Conservation (phyloP, 35 echinoderm and acorn worm species). For the Strongylocentrotus purpuratus region DNA sequence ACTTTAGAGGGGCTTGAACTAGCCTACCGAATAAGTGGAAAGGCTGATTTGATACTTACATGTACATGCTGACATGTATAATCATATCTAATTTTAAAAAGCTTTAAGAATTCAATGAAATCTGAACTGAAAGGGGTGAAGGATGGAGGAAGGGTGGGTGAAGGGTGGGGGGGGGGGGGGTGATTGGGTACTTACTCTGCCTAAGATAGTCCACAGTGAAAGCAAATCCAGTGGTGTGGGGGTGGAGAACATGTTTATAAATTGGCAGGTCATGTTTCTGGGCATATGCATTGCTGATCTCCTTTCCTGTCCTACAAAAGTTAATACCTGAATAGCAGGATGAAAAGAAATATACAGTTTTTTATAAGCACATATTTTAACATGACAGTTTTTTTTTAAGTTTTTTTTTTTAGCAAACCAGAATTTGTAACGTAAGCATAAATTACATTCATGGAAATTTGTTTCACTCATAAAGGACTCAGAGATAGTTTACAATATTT, state of each 20-base stretch:
- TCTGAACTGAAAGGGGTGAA: background rate
- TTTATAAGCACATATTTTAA: background rate
- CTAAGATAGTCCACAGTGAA: slow-evolving; percentile 63
- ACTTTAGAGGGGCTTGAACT: too few relatives aligned
- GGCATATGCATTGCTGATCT: slow-evolving; percentile 63
- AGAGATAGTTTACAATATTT: too few relatives aligned
- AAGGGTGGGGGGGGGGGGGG: background rate
- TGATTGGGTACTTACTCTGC: slow-evolving; percentile 57
- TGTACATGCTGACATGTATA: too few relatives aligned
- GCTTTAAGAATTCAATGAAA: too few relatives aligned
- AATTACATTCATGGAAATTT: background rate
- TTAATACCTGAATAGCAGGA: slow-evolving; percentile 67
- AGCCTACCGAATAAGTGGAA: too few relatives aligned
- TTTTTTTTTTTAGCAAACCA: too few relatives aligned
- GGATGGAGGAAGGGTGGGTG: background rate
- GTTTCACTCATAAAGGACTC: too few relatives aligned
- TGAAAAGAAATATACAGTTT: slow-evolving; percentile 17
- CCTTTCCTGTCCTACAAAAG: slow-evolving; percentile 44
- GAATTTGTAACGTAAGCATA: background rate
- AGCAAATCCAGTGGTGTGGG: slow-evolving; percentile 65
- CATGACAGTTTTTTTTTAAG: too few relatives aligned
- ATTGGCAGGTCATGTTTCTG: slow-evolving; percentile 59
- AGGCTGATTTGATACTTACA: too few relatives aligned
- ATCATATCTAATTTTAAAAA: too few relatives aligned
- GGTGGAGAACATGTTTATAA: slow-evolving; percentile 76